phyloP scores from a whole-genome alignment of 2,113 vertebrate species.

The Antigone vipio region DNA sequence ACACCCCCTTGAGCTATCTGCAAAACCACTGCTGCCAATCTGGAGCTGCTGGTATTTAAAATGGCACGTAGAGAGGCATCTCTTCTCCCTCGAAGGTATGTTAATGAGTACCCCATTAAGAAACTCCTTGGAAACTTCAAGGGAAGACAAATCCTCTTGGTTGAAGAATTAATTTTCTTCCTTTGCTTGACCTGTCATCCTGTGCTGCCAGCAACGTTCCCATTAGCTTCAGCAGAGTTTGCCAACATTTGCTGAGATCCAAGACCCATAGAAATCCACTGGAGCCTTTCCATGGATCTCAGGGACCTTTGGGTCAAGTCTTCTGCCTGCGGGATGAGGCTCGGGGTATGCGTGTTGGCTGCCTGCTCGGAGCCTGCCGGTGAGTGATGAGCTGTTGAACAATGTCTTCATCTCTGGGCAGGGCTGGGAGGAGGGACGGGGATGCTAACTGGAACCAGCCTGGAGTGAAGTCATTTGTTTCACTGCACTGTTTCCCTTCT shows the following conservation, averaged over 20 bases:
- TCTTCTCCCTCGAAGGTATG: background rate
- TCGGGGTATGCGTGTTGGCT: background rate
- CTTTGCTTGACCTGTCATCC: background rate
- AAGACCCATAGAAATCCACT: constrained; percentile 47
- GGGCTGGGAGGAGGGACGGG: constrained; percentile 15
- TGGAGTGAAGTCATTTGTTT: constrained; percentile 55
- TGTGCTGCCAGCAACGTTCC: constrained; percentile 29
- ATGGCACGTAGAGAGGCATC: background rate
- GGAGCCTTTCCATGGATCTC: constrained; percentile 51
- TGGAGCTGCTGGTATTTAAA: constrained; percentile 16
- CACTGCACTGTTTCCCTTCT: background rate
- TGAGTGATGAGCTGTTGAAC: constrained; percentile 62
- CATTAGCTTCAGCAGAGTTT: background rate
- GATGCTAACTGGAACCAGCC: constrained; percentile 62
- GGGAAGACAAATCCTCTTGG: constrained; percentile 29
- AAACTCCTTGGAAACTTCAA: constrained; percentile 54
- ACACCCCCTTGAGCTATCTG: background rate
- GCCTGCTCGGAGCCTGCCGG: background rate
- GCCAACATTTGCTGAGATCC: constrained; percentile 36
- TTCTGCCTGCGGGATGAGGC: background rate
- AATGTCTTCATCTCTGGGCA: constrained; percentile 61
- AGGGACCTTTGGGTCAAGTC: constrained; percentile 38
- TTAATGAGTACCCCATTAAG: background rate
- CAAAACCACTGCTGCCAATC: background rate
- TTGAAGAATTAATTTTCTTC: constrained; percentile 42